Evolutionary conservation across 2,888 invertebrate genomes (phyloP), one percentile per base, ranked within the genome.

Genomic region (Drosophila pseudotalamancana): DNA sequence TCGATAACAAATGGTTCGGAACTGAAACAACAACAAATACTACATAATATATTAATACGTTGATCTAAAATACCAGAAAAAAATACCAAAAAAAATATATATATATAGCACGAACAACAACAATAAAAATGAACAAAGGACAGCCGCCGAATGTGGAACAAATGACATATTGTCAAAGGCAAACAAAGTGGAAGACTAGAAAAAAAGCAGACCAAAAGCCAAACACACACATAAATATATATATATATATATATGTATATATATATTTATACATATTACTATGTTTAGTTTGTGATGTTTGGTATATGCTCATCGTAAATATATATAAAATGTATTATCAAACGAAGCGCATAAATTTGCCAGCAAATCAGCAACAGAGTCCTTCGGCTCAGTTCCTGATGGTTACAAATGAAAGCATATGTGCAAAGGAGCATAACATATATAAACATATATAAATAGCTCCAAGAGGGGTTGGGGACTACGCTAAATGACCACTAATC

Each of bases 281-380:
- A 19, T 21, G 32, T 14, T 11, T 32, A 61, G 55, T 35, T 57
- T 60, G 39, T 19, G 43, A 55, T 56, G 45, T 78, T 74, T 82
- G 64, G 64, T 78, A 76, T 84, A 78, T 80, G 63, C 67, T 69
- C 62, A 82, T 72, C 80, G 75, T 75, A 77, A 85, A 72, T 80
- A 82, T 71, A 72, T 80, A 82, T 71, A 82, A 80, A 88, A 88
- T 88, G 84, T 88, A 88, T 88, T 88, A 78, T 77, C 84, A 77
- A 77, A 73, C 69, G 62, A 62, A 71, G 69, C 72, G 79, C 84
- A 88, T 88, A 88, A 88, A 88, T 88, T 88, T 89, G 78, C 51
- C 49, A 60, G 71, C 72, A 74, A 78, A 80, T 80, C 79, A 78
- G 82, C 65, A 64, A 56, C 79, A 75, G 67, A 65, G 55, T 35